Percentiles rank a stretch among this genome's conserved stretches.
phyloP scores from a whole-genome alignment of 1,140 invertebrate genomes.

The Drosophila hydei region DNA sequence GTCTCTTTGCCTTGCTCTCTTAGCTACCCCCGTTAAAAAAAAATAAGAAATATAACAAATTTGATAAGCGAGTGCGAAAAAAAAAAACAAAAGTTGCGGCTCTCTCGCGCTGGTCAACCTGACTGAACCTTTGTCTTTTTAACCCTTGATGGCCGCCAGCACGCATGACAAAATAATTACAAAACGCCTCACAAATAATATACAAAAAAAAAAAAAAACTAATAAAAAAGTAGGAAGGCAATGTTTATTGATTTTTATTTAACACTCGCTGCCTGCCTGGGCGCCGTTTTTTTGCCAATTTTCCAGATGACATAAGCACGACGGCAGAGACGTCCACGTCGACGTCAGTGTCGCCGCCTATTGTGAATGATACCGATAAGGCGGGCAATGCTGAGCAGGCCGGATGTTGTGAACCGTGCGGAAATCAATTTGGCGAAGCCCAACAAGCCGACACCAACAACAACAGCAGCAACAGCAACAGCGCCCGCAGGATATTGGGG shows the following conservation, averaged over 20 bases:
- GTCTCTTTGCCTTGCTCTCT: slow-evolving; percentile 5
- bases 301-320: slow-evolving; percentile 79
- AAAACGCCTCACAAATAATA: slow-evolving; percentile 38
- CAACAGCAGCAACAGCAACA: slow-evolving; percentile 16
- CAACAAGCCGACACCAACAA: slow-evolving; percentile 39
- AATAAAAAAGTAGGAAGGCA: slow-evolving; percentile 19
- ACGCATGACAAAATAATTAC: slow-evolving; percentile 81
- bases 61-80: slow-evolving; percentile 72
- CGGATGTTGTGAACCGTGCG: slow-evolving; percentile 61
- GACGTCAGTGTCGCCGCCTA: slow-evolving; percentile 31
- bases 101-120: slow-evolving; percentile 44
- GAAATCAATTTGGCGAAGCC: slow-evolving; percentile 74
- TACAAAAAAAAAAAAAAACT: slow-evolving; percentile 14
- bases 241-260: slow-evolving; percentile 71
- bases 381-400: slow-evolving; percentile 13
- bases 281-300: slow-evolving; percentile 51
- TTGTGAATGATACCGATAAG: slow-evolving; percentile 60
- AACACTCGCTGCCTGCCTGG: slow-evolving; percentile 22
- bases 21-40: slow-evolving; percentile 29
- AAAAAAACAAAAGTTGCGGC: slow-evolving; percentile 11
- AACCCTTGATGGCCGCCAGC: slow-evolving; percentile 73
- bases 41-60: slow-evolving; percentile 22
- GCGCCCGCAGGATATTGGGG: slow-evolving; percentile 67
- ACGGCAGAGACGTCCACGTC: slow-evolving; percentile 39
- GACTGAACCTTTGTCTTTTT: slow-evolving; percentile 55